Percentiles rank a stretch among this genome's conserved stretches.
phyloP scores from a whole-genome alignment of 2,113 vertebrate genomes.

The Ophiodon elongatus region DNA sequence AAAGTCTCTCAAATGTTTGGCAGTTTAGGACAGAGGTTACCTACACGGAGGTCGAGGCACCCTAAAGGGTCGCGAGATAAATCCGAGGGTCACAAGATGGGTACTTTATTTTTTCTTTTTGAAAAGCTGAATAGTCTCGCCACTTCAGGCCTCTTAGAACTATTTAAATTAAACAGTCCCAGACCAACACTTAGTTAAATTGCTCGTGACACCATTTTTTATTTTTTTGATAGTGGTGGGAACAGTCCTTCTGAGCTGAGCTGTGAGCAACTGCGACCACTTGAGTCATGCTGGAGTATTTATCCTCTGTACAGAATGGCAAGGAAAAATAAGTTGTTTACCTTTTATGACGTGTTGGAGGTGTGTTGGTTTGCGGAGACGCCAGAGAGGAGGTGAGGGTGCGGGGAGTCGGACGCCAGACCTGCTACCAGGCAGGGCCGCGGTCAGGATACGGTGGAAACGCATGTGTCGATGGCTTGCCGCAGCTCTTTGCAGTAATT shows the following conservation, averaged over 20 bases:
- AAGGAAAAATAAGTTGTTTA: not conserved
- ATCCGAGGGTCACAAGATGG: not conserved
- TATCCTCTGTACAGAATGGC: not conserved
- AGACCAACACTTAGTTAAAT: not conserved
- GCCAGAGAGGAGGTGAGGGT: not conserved
- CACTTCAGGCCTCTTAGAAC: not conserved
- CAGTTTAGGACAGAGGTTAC: not conserved
- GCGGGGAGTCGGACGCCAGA: not conserved
- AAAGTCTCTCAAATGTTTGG: not conserved
- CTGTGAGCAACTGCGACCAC: constrained; percentile 2
- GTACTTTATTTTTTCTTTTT: not conserved
- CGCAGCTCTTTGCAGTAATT: not conserved
- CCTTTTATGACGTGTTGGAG: not conserved
- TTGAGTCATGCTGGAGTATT: not conserved
- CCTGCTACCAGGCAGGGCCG: not conserved
- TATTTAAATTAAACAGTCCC: not conserved
- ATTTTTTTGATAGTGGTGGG: constrained; percentile 3
- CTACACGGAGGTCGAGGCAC: not conserved
- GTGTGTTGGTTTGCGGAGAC: not conserved
- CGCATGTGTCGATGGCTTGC: not conserved
- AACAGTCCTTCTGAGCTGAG: constrained; percentile 14
- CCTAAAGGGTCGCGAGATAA: not conserved
- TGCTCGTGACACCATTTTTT: not conserved
- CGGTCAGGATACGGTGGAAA: not conserved
- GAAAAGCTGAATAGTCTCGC: not conserved